Evolutionary conservation across 2,797 vertebrate species (phyloP).

Genomic region (Alectoris magna): DNA sequence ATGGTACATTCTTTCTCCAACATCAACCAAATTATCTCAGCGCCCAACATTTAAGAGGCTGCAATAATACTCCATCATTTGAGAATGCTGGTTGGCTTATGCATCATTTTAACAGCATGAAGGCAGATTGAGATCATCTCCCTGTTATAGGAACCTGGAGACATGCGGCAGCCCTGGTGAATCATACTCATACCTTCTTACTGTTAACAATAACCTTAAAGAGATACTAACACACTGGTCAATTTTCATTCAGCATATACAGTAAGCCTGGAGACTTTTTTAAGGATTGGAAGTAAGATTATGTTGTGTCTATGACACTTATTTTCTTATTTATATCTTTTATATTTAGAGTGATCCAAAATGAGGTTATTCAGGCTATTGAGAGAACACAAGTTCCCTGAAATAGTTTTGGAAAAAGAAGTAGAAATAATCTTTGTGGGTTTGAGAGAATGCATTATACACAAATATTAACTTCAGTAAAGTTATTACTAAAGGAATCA

Average conservation of each 20-base stretch:
- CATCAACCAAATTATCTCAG: slow-evolving; percentile 86
- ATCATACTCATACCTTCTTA: slow-evolving; percentile 75
- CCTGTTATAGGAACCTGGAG: slow-evolving; percentile 81
- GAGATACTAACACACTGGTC: slow-evolving; percentile 30
- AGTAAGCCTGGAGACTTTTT: neutral
- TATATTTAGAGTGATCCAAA: neutral
- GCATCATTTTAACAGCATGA: slow-evolving; percentile 86
- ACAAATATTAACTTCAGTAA: neutral
- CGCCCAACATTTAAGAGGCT: slow-evolving; percentile 82
- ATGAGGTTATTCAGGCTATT: neutral
- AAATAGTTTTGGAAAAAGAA: neutral
- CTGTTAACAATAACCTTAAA: slow-evolving; percentile 75
- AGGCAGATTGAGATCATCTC: slow-evolving; percentile 85
- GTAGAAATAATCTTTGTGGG: neutral
- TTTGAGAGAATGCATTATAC: neutral
- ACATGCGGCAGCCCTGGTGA: slow-evolving; percentile 77
- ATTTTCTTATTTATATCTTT: neutral
- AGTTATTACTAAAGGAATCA: neutral
- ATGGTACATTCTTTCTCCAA: slow-evolving; percentile 79
- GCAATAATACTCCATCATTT: slow-evolving; percentile 85
- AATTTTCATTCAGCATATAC: neutral
- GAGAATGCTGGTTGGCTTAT: slow-evolving; percentile 78
- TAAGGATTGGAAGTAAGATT: neutral
- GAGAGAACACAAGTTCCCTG: accelerated
- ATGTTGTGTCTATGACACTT: neutral